Percentiles rank a stretch among this genome's conserved stretches.
Evolutionary conservation across 2,797 vertebrate genomes (phyloP).

Genomic region (Enteromius mattozi): DNA sequence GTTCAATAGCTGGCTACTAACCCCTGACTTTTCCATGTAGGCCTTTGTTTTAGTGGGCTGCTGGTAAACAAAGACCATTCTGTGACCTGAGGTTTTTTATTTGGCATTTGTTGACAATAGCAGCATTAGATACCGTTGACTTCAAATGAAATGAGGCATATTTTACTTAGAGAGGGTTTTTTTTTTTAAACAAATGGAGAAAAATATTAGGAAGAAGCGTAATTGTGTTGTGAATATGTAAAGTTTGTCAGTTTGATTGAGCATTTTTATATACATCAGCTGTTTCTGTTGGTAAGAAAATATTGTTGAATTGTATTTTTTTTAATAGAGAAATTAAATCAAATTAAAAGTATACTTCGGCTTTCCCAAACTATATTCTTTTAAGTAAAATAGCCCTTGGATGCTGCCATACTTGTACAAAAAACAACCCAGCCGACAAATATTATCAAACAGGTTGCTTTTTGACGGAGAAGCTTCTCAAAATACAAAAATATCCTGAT

Average conservation of each 20-base stretch:
- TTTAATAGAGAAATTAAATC: neutral
- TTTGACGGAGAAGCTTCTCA: constrained; percentile 9
- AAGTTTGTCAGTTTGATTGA: neutral
- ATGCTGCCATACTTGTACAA: neutral
- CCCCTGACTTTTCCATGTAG: constrained; percentile 28
- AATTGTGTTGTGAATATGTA: neutral
- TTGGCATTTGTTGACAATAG: constrained; percentile 19
- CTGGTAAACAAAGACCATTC: constrained; percentile 44
- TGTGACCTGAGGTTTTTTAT: constrained; percentile 21
- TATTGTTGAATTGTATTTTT: neutral
- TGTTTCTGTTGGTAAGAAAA: constrained; percentile 1
- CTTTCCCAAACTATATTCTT: neutral
- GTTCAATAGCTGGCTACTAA: constrained; percentile 36
- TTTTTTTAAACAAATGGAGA: neutral
- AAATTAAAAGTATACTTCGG: neutral
- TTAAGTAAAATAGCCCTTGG: neutral
- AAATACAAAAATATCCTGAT: constrained; percentile 3
- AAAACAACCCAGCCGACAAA: neutral
- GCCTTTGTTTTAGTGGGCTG: constrained; percentile 40
- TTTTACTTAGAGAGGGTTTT: neutral
- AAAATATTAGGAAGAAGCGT: neutral
- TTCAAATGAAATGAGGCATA: neutral
- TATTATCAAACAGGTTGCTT: neutral
- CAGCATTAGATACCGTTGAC: neutral
- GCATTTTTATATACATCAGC: neutral